These are phyloP conservation scores for Drosophila tropicalis DNA, from an alignment of 1,140 invertebrate genomes.

Conservation along the genomic window DNA sequence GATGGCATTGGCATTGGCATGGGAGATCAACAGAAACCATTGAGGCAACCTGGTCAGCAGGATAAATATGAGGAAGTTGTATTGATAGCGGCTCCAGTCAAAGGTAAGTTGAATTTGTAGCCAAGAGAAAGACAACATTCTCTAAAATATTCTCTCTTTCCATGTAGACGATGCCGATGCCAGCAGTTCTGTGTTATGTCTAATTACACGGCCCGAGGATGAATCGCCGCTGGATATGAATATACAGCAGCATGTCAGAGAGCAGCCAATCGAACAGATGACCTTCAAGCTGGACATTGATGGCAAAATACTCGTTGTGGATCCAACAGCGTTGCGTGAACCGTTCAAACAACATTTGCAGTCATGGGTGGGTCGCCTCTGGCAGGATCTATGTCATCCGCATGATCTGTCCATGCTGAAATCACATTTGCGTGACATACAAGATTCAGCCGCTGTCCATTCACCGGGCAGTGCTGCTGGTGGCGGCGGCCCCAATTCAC, in stretches of 20 bases:
- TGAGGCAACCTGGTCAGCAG: constrained; percentile 83
- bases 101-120: constrained; percentile 53
- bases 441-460: constrained; percentile 84
- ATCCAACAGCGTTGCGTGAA: constrained; percentile 88
- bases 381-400: constrained; percentile 91
- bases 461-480: constrained; percentile 60
- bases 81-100: constrained; percentile 85
- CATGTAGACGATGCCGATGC: constrained; percentile 89
- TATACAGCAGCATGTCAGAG: constrained; percentile 83
- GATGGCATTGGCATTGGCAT: constrained; percentile 87
- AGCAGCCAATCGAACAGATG: constrained; percentile 91
- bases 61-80: constrained; percentile 83
- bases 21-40: constrained; percentile 89
- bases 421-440: constrained; percentile 90
- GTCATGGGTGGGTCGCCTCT: constrained; percentile 85
- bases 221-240: constrained; percentile 87
- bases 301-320: constrained; percentile 92
- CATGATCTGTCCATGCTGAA: constrained; percentile 89
- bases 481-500: constrained; percentile 15
- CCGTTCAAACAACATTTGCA: constrained; percentile 87
- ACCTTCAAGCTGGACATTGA: constrained; percentile 94
- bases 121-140: background rate
- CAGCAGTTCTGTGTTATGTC: constrained; percentile 86
- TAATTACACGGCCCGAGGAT: constrained; percentile 93
- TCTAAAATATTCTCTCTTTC: background rate